Base-by-base conservation (phyloP, 1,140 invertebrate genomes). In the Ceratosolen fusciceps region DNA sequence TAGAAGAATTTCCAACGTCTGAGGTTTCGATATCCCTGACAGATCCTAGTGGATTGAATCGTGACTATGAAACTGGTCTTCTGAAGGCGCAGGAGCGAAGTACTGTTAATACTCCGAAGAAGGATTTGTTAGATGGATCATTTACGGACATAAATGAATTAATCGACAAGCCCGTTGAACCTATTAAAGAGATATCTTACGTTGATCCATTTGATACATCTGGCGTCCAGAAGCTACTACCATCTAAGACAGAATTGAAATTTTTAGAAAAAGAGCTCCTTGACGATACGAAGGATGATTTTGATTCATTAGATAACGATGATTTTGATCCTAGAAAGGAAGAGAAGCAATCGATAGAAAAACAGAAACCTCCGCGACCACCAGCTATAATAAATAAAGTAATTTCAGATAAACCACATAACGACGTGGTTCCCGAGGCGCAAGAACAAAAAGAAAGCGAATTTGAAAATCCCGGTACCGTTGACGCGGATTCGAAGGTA, bases 181-280 rank as follows among this genome's bases (percentile, higher is more conserved):
- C 95, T 0, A 84, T 88, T 0, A 89, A 91, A 70, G 90, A 91
- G 62, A 87, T 92, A 21, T 92, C 91, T 62, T 94, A 95, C 84
- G 93, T 93, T 24, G 96, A 97, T 91, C 96, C 96, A 0, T 97
- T 97, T 83, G 95, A 97, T 84, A 97, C 96, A 5, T 96, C 95
- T 0, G 92, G 93, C 19, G 92, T 96, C 12, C 92, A 94, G 84
- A 92, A 93, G 37, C 89, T 94, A 26, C 92, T 93, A 79, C 95
- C 95, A 1, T 94, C 95, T 75, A 93, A 93, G 89, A 92, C 94
- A 16, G 95, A 96, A 89, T 85, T 96, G 9, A 95, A 95, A 86
- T 92, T 94, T 83, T 87, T 96, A 26, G 95, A 96, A 89, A 92
- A 94, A 84, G 95, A 96, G 88, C 85, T 96, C 16, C 91, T 96